A percentile compares a stretch with the other conserved stretches of the same genome.
Conservation (phyloP, 2,113 vertebrate species). For the Sclerurus mexicanus region DNA sequence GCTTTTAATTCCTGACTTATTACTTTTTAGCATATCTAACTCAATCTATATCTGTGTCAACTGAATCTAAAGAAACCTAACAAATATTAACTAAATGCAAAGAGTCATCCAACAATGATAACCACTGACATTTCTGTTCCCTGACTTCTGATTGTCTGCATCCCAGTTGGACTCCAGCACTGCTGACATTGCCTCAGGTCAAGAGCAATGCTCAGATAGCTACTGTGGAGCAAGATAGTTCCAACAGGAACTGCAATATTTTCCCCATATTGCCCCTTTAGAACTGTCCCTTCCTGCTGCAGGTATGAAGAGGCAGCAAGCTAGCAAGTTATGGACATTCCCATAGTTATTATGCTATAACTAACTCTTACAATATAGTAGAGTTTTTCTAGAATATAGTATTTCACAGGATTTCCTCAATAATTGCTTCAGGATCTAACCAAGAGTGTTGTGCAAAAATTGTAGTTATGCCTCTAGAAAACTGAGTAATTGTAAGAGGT, state of each 20-base stretch:
- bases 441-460: neutral
- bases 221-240: neutral
- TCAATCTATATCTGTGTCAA: neutral
- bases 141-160: neutral
- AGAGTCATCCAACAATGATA: neutral
- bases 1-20: neutral
- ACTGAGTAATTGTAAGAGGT: neutral
- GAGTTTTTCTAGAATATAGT: neutral
- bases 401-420: constrained; percentile 14
- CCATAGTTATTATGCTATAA: neutral
- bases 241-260: neutral
- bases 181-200: neutral
- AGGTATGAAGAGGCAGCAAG: neutral
- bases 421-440: neutral
- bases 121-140: neutral
- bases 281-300: neutral
- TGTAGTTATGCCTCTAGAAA: neutral
- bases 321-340: neutral
- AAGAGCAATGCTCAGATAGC: neutral
- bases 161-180: neutral
- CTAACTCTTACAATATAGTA: neutral
- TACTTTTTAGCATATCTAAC: neutral
- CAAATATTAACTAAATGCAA: neutral
- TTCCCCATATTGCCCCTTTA: neutral
- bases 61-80: neutral